These are phyloP conservation scores for Mola mola DNA, from an alignment of 2,113 vertebrate genomes.

Conservation along the genomic window DNA sequence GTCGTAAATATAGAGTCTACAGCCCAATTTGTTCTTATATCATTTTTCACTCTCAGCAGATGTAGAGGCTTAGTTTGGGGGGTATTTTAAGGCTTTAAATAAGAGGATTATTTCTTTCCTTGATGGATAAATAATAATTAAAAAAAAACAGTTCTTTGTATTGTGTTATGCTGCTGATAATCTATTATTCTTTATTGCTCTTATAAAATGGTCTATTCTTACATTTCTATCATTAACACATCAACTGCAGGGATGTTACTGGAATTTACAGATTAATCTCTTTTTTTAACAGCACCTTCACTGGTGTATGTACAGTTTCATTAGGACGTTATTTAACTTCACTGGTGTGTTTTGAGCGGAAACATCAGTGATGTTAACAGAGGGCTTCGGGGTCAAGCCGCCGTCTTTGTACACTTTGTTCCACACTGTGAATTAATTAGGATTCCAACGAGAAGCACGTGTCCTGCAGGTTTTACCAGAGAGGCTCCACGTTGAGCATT, in stretches of 20 bases:
- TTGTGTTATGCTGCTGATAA: neutral
- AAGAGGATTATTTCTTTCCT: conserved; percentile 33
- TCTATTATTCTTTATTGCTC: neutral
- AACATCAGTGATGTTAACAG: no score
- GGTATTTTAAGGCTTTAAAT: conserved; percentile 41
- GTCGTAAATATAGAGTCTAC: conserved; percentile 22
- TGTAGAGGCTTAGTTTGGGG: conserved; percentile 32
- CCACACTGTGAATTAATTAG: neutral
- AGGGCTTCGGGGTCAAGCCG: no score
- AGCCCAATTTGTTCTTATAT: neutral
- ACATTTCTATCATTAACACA: no score
- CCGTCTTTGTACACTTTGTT: no score
- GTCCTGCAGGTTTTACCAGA: neutral
- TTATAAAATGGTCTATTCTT: no score
- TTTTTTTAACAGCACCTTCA: no score
- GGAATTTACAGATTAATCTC: no score
- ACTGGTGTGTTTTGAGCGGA: no score
- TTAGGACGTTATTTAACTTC: no score
- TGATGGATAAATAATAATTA: conserved; percentile 8
- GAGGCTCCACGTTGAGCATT: neutral
- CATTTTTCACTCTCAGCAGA: conserved; percentile 31
- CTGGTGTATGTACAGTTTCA: no score
- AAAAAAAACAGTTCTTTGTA: conserved; percentile 1
- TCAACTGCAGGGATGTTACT: no score
- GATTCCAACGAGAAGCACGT: neutral